A percentile compares a stretch with the other conserved stretches of the same genome.
phyloP scores from a whole-genome alignment of 2,888 invertebrate genomes.

The Trissolcus japonicus region DNA sequence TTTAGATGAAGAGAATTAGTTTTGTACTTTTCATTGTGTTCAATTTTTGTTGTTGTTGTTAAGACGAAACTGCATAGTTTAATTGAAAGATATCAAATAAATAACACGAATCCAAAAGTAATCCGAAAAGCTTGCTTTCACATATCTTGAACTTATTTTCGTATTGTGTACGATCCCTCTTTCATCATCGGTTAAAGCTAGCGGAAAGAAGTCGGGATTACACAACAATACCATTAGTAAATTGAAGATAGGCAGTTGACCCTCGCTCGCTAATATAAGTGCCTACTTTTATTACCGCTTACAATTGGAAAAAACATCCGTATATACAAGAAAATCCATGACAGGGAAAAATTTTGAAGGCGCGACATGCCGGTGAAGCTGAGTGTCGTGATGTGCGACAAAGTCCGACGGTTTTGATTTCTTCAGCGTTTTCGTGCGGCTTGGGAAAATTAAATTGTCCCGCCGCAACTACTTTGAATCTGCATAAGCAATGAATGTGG shows the following conservation, averaged over 20 bases:
- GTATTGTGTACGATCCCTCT: slow-evolving; percentile 24
- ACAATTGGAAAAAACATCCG: slow-evolving; percentile 19
- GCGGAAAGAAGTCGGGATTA: slow-evolving; percentile 45
- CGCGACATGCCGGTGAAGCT: no score
- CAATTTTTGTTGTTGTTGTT: no score
- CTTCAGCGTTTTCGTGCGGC: not conserved
- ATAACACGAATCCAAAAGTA: slow-evolving; percentile 10
- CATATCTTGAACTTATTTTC: slow-evolving; percentile 24
- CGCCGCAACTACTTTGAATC: slow-evolving; percentile 16
- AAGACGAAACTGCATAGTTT: not conserved
- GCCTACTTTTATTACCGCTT: slow-evolving; percentile 27
- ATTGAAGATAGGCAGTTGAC: slow-evolving; percentile 42
- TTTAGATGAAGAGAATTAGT: no score
- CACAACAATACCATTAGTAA: slow-evolving; percentile 51
- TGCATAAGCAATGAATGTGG: slow-evolving; percentile 53
- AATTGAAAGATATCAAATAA: slow-evolving; percentile 6
- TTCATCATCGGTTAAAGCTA: slow-evolving; percentile 35
- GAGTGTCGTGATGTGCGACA: no score
- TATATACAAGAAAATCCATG: not conserved
- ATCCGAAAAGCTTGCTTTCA: slow-evolving; percentile 20
- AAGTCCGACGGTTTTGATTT: no score
- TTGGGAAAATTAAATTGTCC: not conserved
- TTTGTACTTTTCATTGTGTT: no score
- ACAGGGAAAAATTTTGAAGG: slow-evolving; percentile 1
- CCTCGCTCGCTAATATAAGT: slow-evolving; percentile 19